A percentile compares a stretch with the other conserved stretches of the same genome.
Conservation (phyloP, 2,797 vertebrate genomes). For the Naso thynnoides region DNA sequence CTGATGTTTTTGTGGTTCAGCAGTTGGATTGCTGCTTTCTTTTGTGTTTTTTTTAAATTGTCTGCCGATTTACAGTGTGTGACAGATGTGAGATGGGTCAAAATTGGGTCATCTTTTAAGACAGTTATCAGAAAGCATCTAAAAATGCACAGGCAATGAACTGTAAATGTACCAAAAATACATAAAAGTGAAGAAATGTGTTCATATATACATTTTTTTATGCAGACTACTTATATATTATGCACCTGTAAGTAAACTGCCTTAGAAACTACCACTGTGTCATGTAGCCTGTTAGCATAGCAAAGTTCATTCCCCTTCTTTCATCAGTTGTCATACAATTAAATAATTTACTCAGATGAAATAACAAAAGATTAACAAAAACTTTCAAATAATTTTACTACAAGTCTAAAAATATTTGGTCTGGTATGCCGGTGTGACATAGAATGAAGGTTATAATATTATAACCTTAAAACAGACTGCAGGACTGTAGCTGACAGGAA, state of each 20-base stretch:
- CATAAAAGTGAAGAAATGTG: not conserved
- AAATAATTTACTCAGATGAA: conserved; percentile 21
- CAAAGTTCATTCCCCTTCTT: not conserved
- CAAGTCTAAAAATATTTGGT: not conserved
- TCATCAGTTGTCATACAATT: too few species aligned
- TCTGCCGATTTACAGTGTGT: conserved; percentile 74
- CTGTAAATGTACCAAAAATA: not conserved
- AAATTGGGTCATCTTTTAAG: conserved; percentile 57
- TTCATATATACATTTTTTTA: not conserved
- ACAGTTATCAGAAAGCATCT: conserved; percentile 14
- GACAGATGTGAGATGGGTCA: conserved; percentile 76
- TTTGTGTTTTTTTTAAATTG: conserved; percentile 70
- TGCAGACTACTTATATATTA: not conserved
- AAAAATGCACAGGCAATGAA: conserved; percentile 15
- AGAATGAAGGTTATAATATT: too few species aligned
- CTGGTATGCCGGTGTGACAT: too few species aligned
- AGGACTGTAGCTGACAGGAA: too few species aligned
- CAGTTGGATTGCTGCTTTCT: conserved; percentile 76
- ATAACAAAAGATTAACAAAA: conserved; percentile 10
- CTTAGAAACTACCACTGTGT: not conserved
- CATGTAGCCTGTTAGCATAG: not conserved
- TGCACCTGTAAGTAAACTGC: not conserved
- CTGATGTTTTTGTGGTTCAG: conserved; percentile 81
- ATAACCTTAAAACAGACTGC: too few species aligned
- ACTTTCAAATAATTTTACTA: not conserved